Evolutionary conservation across 2,888 invertebrate genomes (phyloP).

Genomic region (Melitaea athalia): DNA sequence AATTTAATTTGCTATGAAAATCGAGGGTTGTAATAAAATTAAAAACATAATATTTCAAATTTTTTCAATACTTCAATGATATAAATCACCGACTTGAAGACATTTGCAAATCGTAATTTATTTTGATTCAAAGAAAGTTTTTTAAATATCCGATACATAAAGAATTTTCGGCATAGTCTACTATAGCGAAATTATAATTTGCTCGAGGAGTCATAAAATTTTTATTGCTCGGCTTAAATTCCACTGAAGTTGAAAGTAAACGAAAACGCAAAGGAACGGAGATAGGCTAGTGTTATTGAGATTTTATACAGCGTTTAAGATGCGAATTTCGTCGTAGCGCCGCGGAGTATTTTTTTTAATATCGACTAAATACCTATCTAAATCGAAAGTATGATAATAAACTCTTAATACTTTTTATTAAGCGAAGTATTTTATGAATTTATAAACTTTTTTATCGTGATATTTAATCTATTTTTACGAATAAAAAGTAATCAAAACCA

Average conservation of each 20-base stretch:
- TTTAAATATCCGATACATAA: conserved; percentile 26
- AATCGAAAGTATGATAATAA: too few relatives aligned
- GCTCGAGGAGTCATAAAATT: conserved; percentile 29
- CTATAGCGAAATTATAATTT: conserved; percentile 40
- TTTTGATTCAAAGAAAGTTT: neutral
- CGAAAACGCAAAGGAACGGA: conserved; percentile 34
- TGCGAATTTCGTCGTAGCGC: conserved; percentile 13
- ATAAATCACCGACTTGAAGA: neutral
- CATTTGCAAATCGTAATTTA: conserved; percentile 5
- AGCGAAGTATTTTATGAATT: too few relatives aligned
- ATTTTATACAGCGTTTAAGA: conserved; percentile 24
- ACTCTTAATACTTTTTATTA: too few relatives aligned
- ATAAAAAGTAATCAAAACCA: too few relatives aligned
- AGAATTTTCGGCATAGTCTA: conserved; percentile 33
- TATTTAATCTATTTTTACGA: too few relatives aligned
- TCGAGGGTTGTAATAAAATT: neutral
- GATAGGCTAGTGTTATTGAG: conserved; percentile 24
- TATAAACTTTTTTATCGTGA: too few relatives aligned
- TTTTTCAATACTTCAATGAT: neutral
- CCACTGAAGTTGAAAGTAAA: conserved; percentile 36
- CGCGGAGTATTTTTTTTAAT: conserved; percentile 1
- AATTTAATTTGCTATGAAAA: neutral
- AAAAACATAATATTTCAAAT: neutral
- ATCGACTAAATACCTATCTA: too few relatives aligned
- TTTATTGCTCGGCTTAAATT: conserved; percentile 42